These are phyloP conservation scores for Arenaria interpres DNA, from an alignment of 2,113 vertebrate genomes.

Conservation along the genomic window DNA sequence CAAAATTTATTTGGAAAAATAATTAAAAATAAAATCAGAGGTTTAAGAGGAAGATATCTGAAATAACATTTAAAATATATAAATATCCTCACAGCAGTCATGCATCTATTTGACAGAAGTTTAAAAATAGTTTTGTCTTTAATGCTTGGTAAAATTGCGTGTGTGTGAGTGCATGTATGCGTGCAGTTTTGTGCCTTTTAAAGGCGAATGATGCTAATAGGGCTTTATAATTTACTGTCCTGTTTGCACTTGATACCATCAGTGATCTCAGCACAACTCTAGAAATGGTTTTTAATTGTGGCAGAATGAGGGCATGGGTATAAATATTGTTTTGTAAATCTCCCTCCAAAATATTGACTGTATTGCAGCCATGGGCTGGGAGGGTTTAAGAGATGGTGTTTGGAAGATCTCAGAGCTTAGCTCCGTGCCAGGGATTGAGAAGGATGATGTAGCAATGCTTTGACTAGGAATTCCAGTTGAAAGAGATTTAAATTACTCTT, in stretches of 20 bases:
- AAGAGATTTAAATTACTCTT: neutral
- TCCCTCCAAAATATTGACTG: neutral
- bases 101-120: neutral
- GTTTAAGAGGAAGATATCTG: neutral
- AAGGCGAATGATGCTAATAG: neutral
- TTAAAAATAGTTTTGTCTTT: conserved; percentile 20
- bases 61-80: neutral
- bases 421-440: neutral
- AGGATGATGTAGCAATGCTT: neutral
- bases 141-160: neutral
- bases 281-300: neutral
- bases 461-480: neutral
- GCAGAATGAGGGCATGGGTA: neutral
- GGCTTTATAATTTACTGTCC: conserved; percentile 28
- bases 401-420: neutral
- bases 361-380: neutral
- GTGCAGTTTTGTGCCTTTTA: neutral
- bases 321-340: neutral
- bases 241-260: conserved; percentile 24
- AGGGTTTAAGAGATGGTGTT: neutral
- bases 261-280: conserved; percentile 24
- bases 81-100: neutral
- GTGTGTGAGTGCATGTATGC: neutral
- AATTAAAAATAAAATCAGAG: neutral
- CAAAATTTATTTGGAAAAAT: neutral